Base-by-base conservation (phyloP, 2,797 vertebrate genomes). In the Cryptoprocta ferox region DNA sequence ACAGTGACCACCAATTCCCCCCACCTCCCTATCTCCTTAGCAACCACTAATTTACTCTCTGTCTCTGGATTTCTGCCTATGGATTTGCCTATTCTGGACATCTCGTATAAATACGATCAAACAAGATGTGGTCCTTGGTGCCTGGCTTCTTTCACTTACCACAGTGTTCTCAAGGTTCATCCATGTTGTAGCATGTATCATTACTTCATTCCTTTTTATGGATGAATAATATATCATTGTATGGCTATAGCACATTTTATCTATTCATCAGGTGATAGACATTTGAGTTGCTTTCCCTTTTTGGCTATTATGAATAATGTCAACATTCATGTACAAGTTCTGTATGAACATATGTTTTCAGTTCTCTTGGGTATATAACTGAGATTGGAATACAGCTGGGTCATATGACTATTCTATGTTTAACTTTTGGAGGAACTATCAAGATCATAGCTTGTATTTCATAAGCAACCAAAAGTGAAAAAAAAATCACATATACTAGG, bases 371-470 rank as follows among this genome's bases (percentile, higher is more conserved):
- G 45, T 71, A 11, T 68, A 35, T 50, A 87, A 56, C 48, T 66
- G 76, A 68, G 50, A 66, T 26, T 78, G 56, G 94, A 92, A 88
- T 80, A 85, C 76, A 83, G 65, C 30, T 65, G 48, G 42, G 37
- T 91, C 92, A 71, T 61, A 65, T 65, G 71, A 28, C 16, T 86
- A 71, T 68, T 83, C 75, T 66, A 10, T 65, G 50, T 97, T 94
- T 95, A 95, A 89, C 63, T 95, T 95, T 89, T 61, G 59, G 42
- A 97, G 78, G 53, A 95, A 75, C 70, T 93, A 50, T 56, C 71
- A 89, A 89, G 39, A 50, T 95, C 94, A 95, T 89, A 71, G 65
- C 91, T 96, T 96, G 96, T 91, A 95, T 89, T 90, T 93, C 91
- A 85, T 88, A 94, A 61, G 53, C 83, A 90, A 97, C 82, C 48